Base-by-base conservation (phyloP, 2,113 vertebrate species). In the Actenoides lindsayi region DNA sequence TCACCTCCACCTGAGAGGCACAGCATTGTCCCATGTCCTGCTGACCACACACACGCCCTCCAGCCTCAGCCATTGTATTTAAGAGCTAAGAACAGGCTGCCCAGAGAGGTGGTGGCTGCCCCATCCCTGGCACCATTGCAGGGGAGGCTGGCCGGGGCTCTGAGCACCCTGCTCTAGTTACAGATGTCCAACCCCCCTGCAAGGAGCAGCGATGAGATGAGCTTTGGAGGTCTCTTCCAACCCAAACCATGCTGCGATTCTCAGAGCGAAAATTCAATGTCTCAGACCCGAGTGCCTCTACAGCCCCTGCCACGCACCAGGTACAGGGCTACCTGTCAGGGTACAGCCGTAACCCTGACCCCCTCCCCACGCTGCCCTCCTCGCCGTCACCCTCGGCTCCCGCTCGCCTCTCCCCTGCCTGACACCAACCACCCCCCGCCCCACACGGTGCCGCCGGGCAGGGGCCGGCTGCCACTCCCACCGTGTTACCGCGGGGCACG, bases 21-120 rank as follows among this genome's bases (percentile, higher is more conserved):
- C 24, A 3, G 9, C 9, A 1, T 10, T 16, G 18, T 3, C 20
- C 84, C 8, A 0, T 8, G 25, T 28, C 60, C 28, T 1, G 5
- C 33, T 13, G 3, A 18, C 31, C 50, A 17, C 7, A 0, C 44
- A 46, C 19, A 46, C 1, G 5, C 35, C 16, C 63, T 10, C 42
- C 78, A 35, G 44, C 33, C 51, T 17, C 48, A 12, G 13, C 28
- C 17, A 1, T 18, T 2, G 7, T 3, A 6, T 16, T 27, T 13
- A 50, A 37, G 14, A 31, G 28, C 14, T 7, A 5, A 13, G 11
- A 11, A 46, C 44, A n/a, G 67, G 67, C 16, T 33, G 31, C 44
- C 21, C 31, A 10, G 23, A 44, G 64, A 42, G 30, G 41, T 67
- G 41, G 64, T 31, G 12, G 30, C 30, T 44, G 44, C 44, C 67